phyloP scores from a whole-genome alignment of 2,888 invertebrate genomes.

The Galerucella pusilla region DNA sequence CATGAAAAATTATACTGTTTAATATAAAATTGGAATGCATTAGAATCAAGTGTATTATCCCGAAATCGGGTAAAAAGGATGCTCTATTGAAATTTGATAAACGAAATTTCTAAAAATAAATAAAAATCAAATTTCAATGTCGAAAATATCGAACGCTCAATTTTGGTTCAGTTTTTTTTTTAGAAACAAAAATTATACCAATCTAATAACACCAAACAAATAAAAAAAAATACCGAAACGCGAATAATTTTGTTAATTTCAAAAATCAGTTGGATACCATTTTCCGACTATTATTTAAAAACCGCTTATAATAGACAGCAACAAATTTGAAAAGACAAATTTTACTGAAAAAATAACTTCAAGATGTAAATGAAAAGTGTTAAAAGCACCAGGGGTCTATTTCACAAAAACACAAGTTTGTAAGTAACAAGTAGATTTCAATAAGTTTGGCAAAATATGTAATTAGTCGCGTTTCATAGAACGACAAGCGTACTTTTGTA shows the following conservation, averaged over 20 bases:
- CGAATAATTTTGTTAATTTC: slow-evolving; percentile 1
- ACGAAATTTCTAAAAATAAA: slow-evolving; percentile 9
- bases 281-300: slow-evolving; percentile 1
- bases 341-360: not conserved
- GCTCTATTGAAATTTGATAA: slow-evolving; percentile 24
- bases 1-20: not conserved
- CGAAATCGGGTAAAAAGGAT: not conserved
- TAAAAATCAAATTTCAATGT: slow-evolving; percentile 29
- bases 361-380: no score
- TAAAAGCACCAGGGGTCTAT: no score
- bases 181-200: slow-evolving; percentile 32
- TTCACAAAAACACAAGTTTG: no score
- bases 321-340: slow-evolving; percentile 1
- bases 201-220: slow-evolving; percentile 11
- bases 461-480: no score
- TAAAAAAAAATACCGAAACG: slow-evolving; percentile 4
- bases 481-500: no score
- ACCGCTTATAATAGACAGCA: not conserved
- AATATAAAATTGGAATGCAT: slow-evolving; percentile 10
- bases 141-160: not conserved
- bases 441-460: no score
- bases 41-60: not conserved
- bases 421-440: no score
- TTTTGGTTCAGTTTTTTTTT: not conserved
- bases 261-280: slow-evolving; percentile 28